Evolutionary conservation across 2,888 invertebrate species (phyloP).

Genomic region (Cataglyphis albicans): DNA sequence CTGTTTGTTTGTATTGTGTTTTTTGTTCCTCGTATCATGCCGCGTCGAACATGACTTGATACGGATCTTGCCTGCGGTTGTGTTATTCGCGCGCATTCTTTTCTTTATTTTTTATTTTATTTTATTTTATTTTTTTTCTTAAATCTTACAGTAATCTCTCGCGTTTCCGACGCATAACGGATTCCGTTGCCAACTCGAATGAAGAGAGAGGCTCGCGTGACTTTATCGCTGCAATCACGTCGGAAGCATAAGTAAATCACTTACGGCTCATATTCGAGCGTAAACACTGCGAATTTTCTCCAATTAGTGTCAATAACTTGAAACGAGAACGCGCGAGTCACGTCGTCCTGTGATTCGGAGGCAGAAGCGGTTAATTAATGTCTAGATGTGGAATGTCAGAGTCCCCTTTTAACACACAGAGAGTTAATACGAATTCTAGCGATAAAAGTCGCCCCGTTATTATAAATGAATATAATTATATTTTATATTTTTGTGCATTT

Average conservation of each 20-base stretch:
- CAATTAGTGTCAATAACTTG: conserved; percentile 45
- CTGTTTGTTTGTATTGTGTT: conserved; percentile 33
- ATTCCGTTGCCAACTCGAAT: conserved; percentile 1
- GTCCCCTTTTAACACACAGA: not conserved
- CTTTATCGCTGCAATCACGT: conserved; percentile 8
- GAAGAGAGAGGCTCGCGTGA: conserved; percentile 30
- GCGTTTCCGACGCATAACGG: conserved; percentile 44
- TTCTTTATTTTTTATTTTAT: not conserved
- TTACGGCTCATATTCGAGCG: conserved; percentile 5
- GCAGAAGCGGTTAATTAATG: conserved; percentile 18
- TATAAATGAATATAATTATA: not conserved
- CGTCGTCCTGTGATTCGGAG: conserved; percentile 5
- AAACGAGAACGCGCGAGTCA: conserved; percentile 13
- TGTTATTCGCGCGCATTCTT: not conserved
- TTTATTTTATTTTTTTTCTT: conserved; percentile 6
- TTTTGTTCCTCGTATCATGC: conserved; percentile 19
- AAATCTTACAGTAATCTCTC: conserved; percentile 4
- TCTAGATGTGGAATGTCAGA: not conserved
- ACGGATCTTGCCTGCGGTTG: conserved; percentile 30
- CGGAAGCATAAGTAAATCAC: conserved; percentile 15
- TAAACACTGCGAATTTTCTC: conserved; percentile 44
- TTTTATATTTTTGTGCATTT: not conserved
- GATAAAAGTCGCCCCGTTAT: not conserved
- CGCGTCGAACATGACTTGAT: conserved; percentile 17
- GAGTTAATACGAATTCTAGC: not conserved